Conservation (phyloP, 2,888 invertebrate genomes). For the Congeria kusceri region DNA sequence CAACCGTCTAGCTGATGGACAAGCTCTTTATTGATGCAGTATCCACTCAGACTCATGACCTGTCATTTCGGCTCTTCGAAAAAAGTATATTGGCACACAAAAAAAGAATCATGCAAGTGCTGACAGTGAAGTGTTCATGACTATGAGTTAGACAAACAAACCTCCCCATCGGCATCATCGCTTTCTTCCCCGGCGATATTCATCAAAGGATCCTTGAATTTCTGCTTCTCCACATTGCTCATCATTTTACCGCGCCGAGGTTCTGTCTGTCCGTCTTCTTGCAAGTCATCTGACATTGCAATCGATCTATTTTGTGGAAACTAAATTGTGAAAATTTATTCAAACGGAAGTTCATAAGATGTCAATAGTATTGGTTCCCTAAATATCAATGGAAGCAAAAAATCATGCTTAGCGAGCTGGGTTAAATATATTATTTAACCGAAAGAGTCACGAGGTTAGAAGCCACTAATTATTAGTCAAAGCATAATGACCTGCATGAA, state of each 20-base stretch:
- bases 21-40: too few relatives aligned
- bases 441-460: neutral
- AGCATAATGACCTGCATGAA: too few relatives aligned
- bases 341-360: constrained; percentile 29
- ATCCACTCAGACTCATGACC: too few relatives aligned
- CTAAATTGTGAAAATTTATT: constrained; percentile 43
- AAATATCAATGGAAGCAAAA: neutral
- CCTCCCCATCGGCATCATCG: constrained; percentile 79
- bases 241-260: constrained; percentile 57
- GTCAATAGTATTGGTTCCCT: constrained; percentile 1
- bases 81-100: too few relatives aligned
- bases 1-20: too few relatives aligned
- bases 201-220: constrained; percentile 80
- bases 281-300: constrained; percentile 36
- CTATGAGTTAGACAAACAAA: constrained; percentile 14
- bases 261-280: constrained; percentile 62
- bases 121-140: neutral
- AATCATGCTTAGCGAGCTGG: neutral
- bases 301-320: constrained; percentile 5
- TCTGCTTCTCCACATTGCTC: constrained; percentile 45
- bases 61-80: too few relatives aligned
- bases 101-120: too few relatives aligned
- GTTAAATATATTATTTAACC: neutral
- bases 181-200: constrained; percentile 77
- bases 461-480: too few relatives aligned